Percentiles rank a stretch among this genome's conserved stretches.
phyloP scores from a whole-genome alignment of 2,888 invertebrate genomes.

The Pogonocherus hispidulus region DNA sequence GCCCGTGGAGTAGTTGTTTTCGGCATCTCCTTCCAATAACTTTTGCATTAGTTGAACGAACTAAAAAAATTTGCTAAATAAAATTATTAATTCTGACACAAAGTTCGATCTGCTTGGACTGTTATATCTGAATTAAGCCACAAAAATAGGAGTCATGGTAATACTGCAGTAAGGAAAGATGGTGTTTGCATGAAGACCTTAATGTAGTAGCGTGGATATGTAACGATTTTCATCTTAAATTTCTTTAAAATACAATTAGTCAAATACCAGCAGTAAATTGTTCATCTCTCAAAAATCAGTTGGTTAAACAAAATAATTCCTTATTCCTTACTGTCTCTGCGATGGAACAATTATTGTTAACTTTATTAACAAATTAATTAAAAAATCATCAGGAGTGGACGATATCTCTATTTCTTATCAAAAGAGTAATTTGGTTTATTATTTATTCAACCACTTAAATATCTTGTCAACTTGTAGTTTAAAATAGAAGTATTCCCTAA shows the following conservation, averaged over 20 bases:
- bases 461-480: conserved; percentile 13
- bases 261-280: background rate
- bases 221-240: background rate
- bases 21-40: no score
- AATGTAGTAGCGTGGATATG: background rate
- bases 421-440: conserved; percentile 1
- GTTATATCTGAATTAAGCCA: background rate
- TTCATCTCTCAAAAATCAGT: no score
- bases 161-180: background rate
- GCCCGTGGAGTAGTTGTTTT: no score
- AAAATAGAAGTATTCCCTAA: conserved; percentile 5
- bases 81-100: conserved; percentile 2
- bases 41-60: background rate
- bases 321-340: no score
- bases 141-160: no score
- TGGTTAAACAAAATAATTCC: no score
- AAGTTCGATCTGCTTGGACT: background rate
- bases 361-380: background rate
- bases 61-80: conserved; percentile 15
- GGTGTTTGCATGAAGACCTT: background rate
- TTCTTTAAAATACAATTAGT: background rate
- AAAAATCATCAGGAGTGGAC: background rate
- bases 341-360: no score
- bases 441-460: background rate
- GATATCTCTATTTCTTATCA: background rate